Base-by-base conservation (phyloP, 1,140 invertebrate species). In the Helicorthomorpha holstii region DNA sequence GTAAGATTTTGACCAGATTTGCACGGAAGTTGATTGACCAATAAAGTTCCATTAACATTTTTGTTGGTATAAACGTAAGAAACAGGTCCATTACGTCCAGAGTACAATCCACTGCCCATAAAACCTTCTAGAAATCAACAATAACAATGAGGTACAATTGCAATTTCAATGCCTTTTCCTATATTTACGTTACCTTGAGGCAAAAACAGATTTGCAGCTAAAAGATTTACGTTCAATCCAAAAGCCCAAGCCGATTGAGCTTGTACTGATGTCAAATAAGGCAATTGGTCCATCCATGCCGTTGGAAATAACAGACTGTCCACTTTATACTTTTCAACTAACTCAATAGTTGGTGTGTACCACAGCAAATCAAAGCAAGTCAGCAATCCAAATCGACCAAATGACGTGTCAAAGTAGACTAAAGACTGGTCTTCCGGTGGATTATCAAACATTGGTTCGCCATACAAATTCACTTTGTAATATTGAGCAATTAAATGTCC, bases 361-460 rank as follows among this genome's bases (percentile, higher is more conserved):
- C 79, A 81, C 1, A 86, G 55, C 22, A 89, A 70, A 62, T 91
- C 85, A 57, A 83, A 83, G 56, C 82, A 83, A 49, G 76, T 80
- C 23, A 86, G 71, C 1, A 78, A 66, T 1, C 84, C 86, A 62
- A 93, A 91, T n/a, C 70, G 47, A 3, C 56, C 54, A 24, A 57
- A 42, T 26, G 63, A 62, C 0, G 80, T 69, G 3, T 68, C 65
- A 54, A 91, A 89, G 2, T 65, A 73, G 0, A 69, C 64, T n/a
- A n/a, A n/a, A 0, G 71, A 27, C 55, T 78, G 69, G 10, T 73
- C 63, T 54, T 62, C 55, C 7, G 59, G 52, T 21, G 78, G 75
- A 21, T 59, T 65, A 44, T 73, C 72, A 12, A 75, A 66, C 3
- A 64, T 64, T 0, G 54, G 24, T 61, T 79, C 82, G 25, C 68